Percentiles rank a stretch among this genome's conserved stretches.
Evolutionary conservation across 2,888 invertebrate species (phyloP).

Genomic region (Tetanocera ferruginea): DNA sequence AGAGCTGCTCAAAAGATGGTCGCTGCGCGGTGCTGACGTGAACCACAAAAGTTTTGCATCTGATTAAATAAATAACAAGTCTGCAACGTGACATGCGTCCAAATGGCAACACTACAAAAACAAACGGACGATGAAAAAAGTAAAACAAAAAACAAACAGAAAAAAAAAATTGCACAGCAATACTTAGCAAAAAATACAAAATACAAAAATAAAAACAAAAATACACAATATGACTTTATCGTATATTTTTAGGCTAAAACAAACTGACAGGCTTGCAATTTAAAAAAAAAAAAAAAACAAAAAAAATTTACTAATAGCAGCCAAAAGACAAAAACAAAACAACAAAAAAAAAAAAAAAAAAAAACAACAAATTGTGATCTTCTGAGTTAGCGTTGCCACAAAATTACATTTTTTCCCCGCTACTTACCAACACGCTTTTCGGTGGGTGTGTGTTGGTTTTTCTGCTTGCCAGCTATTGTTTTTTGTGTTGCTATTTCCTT

Average conservation of each 20-base stretch:
- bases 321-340: too few species aligned
- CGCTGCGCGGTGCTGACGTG: too few species aligned
- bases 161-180: not conserved
- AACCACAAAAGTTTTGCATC: slow-evolving; percentile 13
- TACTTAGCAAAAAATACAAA: too few species aligned
- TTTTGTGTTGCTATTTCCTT: not conserved
- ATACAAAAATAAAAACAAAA: not conserved
- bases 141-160: not conserved
- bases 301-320: not conserved
- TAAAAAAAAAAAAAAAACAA: not conserved
- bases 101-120: not conserved
- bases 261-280: not conserved
- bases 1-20: too few species aligned
- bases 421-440: not conserved
- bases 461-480: not conserved
- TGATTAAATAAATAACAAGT: slow-evolving; percentile 30
- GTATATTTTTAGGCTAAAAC: not conserved
- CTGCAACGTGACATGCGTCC: slow-evolving; percentile 22
- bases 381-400: slow-evolving; percentile 6
- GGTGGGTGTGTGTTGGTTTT: not conserved
- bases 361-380: slow-evolving; percentile 3
- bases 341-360: too few species aligned
- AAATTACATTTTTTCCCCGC: not conserved
- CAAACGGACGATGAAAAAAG: not conserved
- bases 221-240: not conserved